Conservation (phyloP, 2,888 invertebrate genomes). For the Pachymerium ferrugineum region DNA sequence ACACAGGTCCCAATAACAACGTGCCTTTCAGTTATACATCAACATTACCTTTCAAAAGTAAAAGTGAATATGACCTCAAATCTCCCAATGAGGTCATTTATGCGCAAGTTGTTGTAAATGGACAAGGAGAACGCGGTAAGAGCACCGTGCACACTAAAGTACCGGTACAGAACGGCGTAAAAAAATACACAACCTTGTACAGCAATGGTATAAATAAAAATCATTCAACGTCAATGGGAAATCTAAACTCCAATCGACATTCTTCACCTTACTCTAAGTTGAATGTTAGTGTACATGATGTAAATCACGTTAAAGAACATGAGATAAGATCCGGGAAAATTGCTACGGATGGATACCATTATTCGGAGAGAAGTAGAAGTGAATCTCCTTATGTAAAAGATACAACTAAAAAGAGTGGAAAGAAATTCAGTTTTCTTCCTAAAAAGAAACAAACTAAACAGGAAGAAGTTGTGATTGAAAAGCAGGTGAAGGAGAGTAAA, state of each 20-base stretch:
- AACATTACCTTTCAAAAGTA: conserved; percentile 35
- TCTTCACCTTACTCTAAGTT: background rate
- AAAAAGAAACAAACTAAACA: background rate
- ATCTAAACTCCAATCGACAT: background rate
- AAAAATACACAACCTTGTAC: background rate
- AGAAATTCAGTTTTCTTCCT: background rate
- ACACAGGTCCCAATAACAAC: conserved; percentile 55
- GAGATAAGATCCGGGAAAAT: background rate
- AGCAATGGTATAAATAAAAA: conserved; percentile 1
- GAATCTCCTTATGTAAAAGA: background rate
- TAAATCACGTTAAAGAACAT: background rate
- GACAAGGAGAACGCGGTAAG: conserved; percentile 44
- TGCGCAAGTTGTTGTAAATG: conserved; percentile 61
- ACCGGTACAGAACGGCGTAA: conserved; percentile 58
- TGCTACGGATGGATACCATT: background rate
- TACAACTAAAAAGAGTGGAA: background rate
- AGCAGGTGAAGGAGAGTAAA: background rate
- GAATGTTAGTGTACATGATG: background rate
- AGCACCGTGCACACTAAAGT: conserved; percentile 55
- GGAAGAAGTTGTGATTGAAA: conserved; percentile 11
- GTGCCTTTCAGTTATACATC: conserved; percentile 73
- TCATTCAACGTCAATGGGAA: conserved; percentile 25
- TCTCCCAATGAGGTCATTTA: conserved; percentile 58
- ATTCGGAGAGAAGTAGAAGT: background rate
- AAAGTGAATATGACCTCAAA: conserved; percentile 35